Evolutionary conservation across 1,140 invertebrate species (phyloP), one percentile per base, ranked within the genome.

Genomic region (Andrena cerasifolii): DNA sequence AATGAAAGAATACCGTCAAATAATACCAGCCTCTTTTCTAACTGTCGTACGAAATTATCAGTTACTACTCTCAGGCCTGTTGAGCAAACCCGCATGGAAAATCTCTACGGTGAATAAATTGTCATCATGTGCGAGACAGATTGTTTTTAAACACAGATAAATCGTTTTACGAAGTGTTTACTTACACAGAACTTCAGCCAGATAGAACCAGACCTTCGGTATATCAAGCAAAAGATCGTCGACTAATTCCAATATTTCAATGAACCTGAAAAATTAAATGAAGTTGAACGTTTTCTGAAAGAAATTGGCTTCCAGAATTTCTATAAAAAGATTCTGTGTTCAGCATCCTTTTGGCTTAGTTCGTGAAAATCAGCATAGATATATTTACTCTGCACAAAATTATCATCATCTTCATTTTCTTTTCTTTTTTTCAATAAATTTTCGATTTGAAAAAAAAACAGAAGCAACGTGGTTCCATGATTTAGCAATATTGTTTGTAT

Each of bases 191-290:
- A 96, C 93, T 90, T 96, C 94, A 12, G 94, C 94, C 83, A 96
- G 90, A 86, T 96, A 96, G 43, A 93, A 90, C 94, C 95, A 96
- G 51, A 96, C 92, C 83, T 94, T 95, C n/a, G 96, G 96, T 91
- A 97, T 94, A 93, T 97, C 96, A 80, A 96, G 94, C 53, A 94
- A 91, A 83, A 96, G 91, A 85, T 97, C 96, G 59, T 95, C 93
- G 10, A 94, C 94, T 76, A 88, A 84, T 78, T 93, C 89, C 21
- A 95, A 89, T 65, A 95, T 91, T 89, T 95, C 92, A 63, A 89
- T 87, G 47, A 94, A 91, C 56, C 94, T 92, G 78, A 71, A 87
- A 74, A 71, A 78, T 67, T 65, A 10, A n/a, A 18, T 61, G 59
- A 21, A 43, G 24, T 59, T 84, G 18, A 74, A 61, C 28, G 36